Evolutionary conservation across 2,797 vertebrate genomes (phyloP).

Genomic region (Todus mexicanus): DNA sequence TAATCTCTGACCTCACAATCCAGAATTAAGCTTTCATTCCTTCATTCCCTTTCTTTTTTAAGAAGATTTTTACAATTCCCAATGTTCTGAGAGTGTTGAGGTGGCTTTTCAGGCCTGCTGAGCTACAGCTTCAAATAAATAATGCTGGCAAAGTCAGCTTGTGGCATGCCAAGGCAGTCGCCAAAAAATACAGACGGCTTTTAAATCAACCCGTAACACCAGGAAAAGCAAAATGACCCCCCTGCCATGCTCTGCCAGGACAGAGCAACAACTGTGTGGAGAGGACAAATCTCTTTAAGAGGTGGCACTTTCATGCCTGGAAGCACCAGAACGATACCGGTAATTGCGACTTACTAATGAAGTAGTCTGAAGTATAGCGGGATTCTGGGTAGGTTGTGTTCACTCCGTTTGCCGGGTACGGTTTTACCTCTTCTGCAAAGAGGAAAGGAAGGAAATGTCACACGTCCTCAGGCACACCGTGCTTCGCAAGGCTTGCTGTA

Average conservation of each 20-base stretch:
- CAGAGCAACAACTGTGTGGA: background rate
- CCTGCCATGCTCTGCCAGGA: background rate
- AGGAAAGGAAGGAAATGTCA: constrained; percentile 44
- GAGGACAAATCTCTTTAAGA: background rate
- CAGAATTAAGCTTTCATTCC: background rate
- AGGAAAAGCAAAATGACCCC: background rate
- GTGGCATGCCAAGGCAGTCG: background rate
- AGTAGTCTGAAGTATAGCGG: constrained; percentile 97
- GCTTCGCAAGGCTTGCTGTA: background rate
- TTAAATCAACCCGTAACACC: background rate
- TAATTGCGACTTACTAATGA: constrained; percentile 92
- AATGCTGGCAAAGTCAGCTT: background rate
- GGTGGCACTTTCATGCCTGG: background rate
- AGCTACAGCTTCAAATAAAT: background rate
- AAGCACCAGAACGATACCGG: background rate
- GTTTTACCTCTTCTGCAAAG: constrained; percentile 90
- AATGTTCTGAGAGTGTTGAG: background rate
- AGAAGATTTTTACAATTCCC: background rate
- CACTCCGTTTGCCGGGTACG: constrained; percentile 89
- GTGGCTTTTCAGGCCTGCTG: background rate
- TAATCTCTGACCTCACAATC: background rate
- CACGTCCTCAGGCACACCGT: fast-evolving
- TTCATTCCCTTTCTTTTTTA: background rate
- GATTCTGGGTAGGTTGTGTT: constrained; percentile 91
- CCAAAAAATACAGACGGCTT: background rate